Conservation (phyloP, 2,797 vertebrate genomes). For the Pelochelys cantorii region DNA sequence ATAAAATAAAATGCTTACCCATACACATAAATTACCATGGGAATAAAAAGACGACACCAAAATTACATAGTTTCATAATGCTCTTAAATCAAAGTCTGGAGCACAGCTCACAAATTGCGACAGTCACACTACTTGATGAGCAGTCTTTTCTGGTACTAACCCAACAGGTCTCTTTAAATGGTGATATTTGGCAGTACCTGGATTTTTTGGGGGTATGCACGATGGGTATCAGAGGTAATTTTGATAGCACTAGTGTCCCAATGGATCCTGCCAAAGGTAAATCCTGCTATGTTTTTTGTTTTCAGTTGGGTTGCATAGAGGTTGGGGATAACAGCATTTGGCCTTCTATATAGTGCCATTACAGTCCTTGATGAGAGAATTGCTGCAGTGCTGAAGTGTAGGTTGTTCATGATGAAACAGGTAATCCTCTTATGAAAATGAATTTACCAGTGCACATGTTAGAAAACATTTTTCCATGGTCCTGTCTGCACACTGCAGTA, state of each 20-base stretch:
- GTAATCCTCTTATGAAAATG: conserved; percentile 17
- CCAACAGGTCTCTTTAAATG: conserved; percentile 51
- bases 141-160: conserved; percentile 49
- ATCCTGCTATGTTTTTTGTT: not conserved
- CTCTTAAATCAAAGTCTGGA: conserved; percentile 76
- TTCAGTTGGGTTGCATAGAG: not conserved
- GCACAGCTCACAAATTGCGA: conserved; percentile 38
- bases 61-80: conserved; percentile 77
- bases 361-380: not conserved
- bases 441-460: conserved; percentile 12
- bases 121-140: conserved; percentile 45
- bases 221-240: not conserved
- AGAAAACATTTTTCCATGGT: conserved; percentile 47
- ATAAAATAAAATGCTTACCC: conserved; percentile 83
- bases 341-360: not conserved
- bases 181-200: conserved; percentile 7
- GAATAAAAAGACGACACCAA: conserved; percentile 78
- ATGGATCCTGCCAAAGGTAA: not conserved
- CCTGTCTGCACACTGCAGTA: not conserved
- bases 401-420: not conserved
- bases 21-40: conserved; percentile 78
- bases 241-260: not conserved
- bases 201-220: conserved; percentile 20
- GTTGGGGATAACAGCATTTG: not conserved
- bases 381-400: not conserved